phyloP scores from a whole-genome alignment of 2,113 vertebrate species.

The Arenaria interpres region DNA sequence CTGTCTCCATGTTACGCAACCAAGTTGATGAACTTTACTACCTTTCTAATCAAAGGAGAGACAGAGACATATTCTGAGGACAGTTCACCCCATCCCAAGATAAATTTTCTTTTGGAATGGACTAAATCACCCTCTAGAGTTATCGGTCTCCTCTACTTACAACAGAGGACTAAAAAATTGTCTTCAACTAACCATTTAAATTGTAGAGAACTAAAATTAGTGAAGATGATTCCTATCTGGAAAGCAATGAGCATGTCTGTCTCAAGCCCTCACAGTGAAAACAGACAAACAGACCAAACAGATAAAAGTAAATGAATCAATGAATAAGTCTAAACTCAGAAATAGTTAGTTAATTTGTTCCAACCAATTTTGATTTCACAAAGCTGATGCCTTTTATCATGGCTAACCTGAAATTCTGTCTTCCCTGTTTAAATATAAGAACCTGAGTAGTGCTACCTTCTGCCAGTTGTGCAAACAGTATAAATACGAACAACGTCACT shows the following conservation, averaged over 20 bases:
- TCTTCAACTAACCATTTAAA: neutral
- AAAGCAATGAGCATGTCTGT: neutral
- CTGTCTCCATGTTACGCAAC: neutral
- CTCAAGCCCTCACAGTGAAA: neutral
- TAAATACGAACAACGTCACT: neutral
- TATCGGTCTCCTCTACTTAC: neutral
- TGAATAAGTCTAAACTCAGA: neutral
- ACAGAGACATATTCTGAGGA: neutral
- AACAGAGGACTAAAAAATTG: neutral
- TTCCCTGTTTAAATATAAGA: neutral
- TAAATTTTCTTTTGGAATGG: neutral
- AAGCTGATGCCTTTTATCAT: neutral
- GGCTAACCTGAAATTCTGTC: neutral
- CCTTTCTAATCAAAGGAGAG: neutral
- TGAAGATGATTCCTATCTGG: neutral
- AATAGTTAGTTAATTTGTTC: neutral
- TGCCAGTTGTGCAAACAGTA: neutral
- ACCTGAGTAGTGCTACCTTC: neutral
- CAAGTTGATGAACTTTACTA: neutral
- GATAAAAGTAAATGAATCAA: neutral
- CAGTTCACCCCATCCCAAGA: neutral
- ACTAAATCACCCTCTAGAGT: neutral
- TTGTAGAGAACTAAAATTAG: neutral
- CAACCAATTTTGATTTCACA: neutral
- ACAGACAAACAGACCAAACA: neutral